A percentile compares a stretch with the other conserved stretches of the same genome.
phyloP scores from a whole-genome alignment of 2,113 vertebrate species.

The Rhipidura dahli region DNA sequence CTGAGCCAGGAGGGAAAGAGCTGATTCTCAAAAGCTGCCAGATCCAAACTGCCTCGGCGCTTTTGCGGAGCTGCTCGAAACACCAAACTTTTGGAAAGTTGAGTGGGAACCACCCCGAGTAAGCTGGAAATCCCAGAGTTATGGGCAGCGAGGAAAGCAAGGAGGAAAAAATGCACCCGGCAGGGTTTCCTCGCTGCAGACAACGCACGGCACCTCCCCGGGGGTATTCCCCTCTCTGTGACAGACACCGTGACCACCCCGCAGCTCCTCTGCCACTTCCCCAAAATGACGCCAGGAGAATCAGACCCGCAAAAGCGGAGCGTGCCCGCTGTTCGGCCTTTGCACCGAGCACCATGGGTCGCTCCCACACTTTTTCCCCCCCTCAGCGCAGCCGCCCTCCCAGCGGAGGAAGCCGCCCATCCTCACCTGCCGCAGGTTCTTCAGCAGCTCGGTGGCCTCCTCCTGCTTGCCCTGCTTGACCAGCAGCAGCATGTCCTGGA shows the following conservation, averaged over 20 bases:
- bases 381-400: not conserved
- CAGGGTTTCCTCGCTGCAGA: not conserved
- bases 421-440: conserved; percentile 91
- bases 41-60: not conserved
- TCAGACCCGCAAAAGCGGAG: not conserved
- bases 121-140: not conserved
- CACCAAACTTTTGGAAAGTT: conserved; percentile 37
- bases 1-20: not conserved
- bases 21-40: not conserved
- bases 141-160: not conserved
- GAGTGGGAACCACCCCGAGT: not conserved
- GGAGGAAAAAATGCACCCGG: not conserved
- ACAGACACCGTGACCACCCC: not conserved
- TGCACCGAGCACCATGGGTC: rapidly evolving
- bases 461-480: conserved; percentile 90
- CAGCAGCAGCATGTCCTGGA: conserved; percentile 94
- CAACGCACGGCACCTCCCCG: not conserved
- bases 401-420: not conserved
- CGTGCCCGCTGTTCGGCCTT: not conserved
- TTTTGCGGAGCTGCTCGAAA: not conserved
- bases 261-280: not conserved
- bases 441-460: conserved; percentile 91
- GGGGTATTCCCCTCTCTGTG: not conserved
- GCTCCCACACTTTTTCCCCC: rapidly evolving
- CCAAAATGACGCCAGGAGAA: not conserved